These are phyloP conservation scores for Lophius americanus DNA, from an alignment of 2,797 vertebrate species.

Conservation along the genomic window DNA sequence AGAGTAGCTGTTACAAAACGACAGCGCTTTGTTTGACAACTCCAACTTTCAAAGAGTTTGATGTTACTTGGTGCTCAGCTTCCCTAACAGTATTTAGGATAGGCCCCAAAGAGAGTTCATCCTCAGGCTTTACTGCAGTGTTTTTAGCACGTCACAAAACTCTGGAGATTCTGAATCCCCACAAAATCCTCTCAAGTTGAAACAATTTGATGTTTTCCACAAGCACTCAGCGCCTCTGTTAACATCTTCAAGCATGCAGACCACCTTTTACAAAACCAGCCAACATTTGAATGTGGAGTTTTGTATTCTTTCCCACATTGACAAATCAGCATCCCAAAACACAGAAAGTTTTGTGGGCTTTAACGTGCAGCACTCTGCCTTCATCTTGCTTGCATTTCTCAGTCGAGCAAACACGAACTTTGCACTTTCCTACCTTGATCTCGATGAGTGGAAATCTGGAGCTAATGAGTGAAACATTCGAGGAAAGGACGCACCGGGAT, in stretches of 20 bases:
- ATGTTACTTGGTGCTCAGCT: constrained; percentile 36
- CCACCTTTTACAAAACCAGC: constrained; percentile 44
- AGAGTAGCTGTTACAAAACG: constrained; percentile 28
- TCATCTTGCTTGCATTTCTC: constrained; percentile 57
- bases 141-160: constrained; percentile 50
- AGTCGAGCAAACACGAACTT: constrained; percentile 42
- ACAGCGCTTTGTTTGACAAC: constrained; percentile 35
- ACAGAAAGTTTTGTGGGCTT: constrained; percentile 59
- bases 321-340: constrained; percentile 63
- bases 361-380: constrained; percentile 54
- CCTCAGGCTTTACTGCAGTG: constrained; percentile 43
- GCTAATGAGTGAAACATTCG: constrained; percentile 54
- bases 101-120: constrained; percentile 59
- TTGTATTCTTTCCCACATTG: constrained; percentile 39
- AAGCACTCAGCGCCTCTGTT: constrained; percentile 4
- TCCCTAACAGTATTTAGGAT: constrained; percentile 51
- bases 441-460: constrained; percentile 53
- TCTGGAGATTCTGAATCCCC: constrained; percentile 43
- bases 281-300: constrained; percentile 50
- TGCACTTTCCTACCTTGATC: constrained; percentile 62
- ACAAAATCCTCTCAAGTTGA: constrained; percentile 45
- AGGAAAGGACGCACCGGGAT: constrained; percentile 29
- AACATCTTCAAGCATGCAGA: constrained; percentile 36
- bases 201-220: constrained; percentile 55
- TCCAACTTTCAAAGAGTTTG: constrained; percentile 45